Evolutionary conservation across 2,113 vertebrate species (phyloP).

Genomic region (Antechinus stuartii): DNA sequence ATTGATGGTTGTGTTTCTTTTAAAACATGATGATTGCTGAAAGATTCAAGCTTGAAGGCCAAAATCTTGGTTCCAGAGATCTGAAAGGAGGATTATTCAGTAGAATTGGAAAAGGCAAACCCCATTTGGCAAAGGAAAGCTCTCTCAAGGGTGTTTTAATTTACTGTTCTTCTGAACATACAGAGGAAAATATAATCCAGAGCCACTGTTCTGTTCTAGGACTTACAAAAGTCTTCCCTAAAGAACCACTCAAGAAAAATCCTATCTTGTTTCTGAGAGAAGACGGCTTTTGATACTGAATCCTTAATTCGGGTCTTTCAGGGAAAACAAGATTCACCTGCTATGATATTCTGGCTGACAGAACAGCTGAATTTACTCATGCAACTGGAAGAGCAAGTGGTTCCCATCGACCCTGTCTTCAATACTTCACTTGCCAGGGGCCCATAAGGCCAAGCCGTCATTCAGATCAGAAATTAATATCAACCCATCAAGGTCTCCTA

Average conservation of each 20-base stretch:
- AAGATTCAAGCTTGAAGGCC: constrained; percentile 58
- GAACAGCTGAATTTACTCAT: constrained; percentile 60
- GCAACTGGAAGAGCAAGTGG: background rate
- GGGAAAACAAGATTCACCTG: constrained; percentile 57
- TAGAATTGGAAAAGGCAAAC: constrained; percentile 7
- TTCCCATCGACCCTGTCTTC: background rate
- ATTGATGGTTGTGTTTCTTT: constrained; percentile 60
- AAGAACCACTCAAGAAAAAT: constrained; percentile 34
- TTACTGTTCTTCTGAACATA: constrained; percentile 41
- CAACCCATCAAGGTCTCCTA: constrained; percentile 46
- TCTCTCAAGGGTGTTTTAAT: constrained; percentile 43
- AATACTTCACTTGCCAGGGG: background rate
- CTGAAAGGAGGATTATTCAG: constrained; percentile 53
- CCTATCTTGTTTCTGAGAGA: constrained; percentile 5
- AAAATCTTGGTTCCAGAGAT: constrained; percentile 61
- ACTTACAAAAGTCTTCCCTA: background rate
- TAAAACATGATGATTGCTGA: constrained; percentile 70
- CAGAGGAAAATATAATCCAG: constrained; percentile 9
- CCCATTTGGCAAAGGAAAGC: constrained; percentile 19
- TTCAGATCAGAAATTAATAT: constrained; percentile 63
- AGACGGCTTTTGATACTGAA: constrained; percentile 25
- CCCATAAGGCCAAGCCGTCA: constrained; percentile 46
- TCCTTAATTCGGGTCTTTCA: constrained; percentile 17
- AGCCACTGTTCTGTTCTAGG: constrained; percentile 22
- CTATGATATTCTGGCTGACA: constrained; percentile 36